These are phyloP conservation scores for Ectemnius continuus DNA, from an alignment of 2,888 invertebrate species.

Conservation along the genomic window DNA sequence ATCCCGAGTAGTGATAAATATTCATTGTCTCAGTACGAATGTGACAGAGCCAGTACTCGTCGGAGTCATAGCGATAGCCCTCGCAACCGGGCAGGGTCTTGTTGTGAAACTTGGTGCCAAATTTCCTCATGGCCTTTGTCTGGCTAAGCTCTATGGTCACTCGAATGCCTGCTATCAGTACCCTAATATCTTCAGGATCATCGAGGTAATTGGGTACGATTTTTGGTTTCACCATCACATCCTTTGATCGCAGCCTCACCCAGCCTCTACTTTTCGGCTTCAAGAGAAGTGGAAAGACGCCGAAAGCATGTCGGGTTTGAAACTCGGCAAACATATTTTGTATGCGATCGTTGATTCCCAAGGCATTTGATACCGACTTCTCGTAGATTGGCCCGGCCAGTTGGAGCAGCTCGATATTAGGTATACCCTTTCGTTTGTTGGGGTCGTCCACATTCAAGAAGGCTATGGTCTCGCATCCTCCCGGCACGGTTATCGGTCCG, in stretches of 20 bases:
- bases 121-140: slow-evolving; percentile 82
- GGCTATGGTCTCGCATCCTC: slow-evolving; percentile 84
- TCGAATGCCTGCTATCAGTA: slow-evolving; percentile 82
- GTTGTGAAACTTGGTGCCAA: slow-evolving; percentile 80
- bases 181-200: slow-evolving; percentile 82
- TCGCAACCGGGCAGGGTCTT: slow-evolving; percentile 81
- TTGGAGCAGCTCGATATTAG: slow-evolving; percentile 84
- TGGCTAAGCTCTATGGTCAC: slow-evolving; percentile 81
- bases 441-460: slow-evolving; percentile 83
- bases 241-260: slow-evolving; percentile 82
- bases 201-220: slow-evolving; percentile 85
- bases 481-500: slow-evolving; percentile 83
- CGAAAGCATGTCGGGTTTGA: slow-evolving; percentile 80
- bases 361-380: slow-evolving; percentile 79
- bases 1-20: slow-evolving; percentile 84
- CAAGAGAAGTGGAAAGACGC: slow-evolving; percentile 82
- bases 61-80: slow-evolving; percentile 81
- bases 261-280: slow-evolving; percentile 85
- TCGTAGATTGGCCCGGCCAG: slow-evolving; percentile 80
- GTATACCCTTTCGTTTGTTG: slow-evolving; percentile 80
- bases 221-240: slow-evolving; percentile 83
- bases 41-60: slow-evolving; percentile 85
- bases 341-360: slow-evolving; percentile 81
- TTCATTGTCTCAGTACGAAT: slow-evolving; percentile 84
- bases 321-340: slow-evolving; percentile 81